A percentile compares a stretch with the other conserved stretches of the same genome.
phyloP scores from a whole-genome alignment of 2,113 vertebrate species.

The Laticauda laticaudata region DNA sequence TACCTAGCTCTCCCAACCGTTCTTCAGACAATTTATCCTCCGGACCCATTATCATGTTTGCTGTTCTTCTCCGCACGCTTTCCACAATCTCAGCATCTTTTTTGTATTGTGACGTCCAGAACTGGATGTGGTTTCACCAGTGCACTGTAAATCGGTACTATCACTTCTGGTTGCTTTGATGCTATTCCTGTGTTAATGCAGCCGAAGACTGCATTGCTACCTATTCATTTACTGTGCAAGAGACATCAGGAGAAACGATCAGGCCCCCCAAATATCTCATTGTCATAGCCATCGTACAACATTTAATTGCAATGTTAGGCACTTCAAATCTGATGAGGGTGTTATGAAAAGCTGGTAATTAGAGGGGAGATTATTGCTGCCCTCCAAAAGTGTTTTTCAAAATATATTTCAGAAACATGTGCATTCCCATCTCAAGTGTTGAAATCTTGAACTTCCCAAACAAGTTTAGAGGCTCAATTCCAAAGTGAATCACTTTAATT shows the following conservation, averaged over 20 bases:
- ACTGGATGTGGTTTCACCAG: background rate
- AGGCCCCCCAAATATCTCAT: background rate
- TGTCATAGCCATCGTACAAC: background rate
- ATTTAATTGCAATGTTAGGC: background rate
- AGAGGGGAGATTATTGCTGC: background rate
- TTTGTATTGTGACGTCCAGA: background rate
- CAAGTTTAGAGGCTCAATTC: background rate
- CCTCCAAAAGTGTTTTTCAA: background rate
- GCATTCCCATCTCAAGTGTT: background rate
- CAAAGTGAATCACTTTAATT: background rate
- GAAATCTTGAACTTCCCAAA: background rate
- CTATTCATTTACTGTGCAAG: background rate
- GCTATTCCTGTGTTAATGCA: background rate
- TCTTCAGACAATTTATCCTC: background rate
- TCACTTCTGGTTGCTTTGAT: background rate
- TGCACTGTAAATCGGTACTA: background rate
- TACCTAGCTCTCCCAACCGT: background rate
- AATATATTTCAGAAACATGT: background rate
- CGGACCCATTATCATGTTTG: background rate
- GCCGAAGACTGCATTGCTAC: background rate
- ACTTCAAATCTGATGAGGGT: background rate
- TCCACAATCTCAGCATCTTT: background rate
- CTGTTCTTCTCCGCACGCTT: background rate
- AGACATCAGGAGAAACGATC: background rate
- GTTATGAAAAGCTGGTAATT: background rate